phyloP scores from a whole-genome alignment of 2,797 vertebrate genomes.

The Labroides dimidiatus region DNA sequence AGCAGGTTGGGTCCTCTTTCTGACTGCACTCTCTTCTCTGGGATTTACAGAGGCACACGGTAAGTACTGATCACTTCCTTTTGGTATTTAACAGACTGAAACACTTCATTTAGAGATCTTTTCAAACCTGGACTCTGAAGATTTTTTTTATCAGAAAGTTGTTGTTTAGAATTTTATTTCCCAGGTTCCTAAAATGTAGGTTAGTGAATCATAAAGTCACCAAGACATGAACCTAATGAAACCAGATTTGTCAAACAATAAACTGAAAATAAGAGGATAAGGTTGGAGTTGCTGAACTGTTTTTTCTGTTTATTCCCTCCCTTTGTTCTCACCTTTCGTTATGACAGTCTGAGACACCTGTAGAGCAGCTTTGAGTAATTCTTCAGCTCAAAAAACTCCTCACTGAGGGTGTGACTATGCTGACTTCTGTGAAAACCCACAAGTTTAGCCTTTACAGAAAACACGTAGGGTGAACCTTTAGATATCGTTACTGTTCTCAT shows the following conservation, averaged over 20 bases:
- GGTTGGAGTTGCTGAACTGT: neutral
- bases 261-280: neutral
- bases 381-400: too few relatives aligned
- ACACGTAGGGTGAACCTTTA: too few relatives aligned
- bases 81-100: neutral
- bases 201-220: neutral
- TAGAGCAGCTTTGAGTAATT: too few relatives aligned
- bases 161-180: too few relatives aligned
- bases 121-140: neutral
- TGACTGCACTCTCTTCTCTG: constrained; percentile 27
- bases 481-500: too few relatives aligned
- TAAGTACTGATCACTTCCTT: constrained; percentile 51
- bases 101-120: neutral
- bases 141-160: neutral
- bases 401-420: too few relatives aligned
- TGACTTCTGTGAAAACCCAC: too few relatives aligned
- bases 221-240: neutral
- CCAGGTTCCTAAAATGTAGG: too few relatives aligned
- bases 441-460: too few relatives aligned
- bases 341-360: neutral
- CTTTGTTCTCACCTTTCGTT: too few relatives aligned
- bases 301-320: constrained; percentile 7
- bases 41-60: constrained; percentile 5
- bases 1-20: neutral
- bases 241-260: neutral